A percentile compares a stretch with the other conserved stretches of the same genome.
phyloP scores from a whole-genome alignment of 2,888 invertebrate species.

The Agonopterix alstromeriana region DNA sequence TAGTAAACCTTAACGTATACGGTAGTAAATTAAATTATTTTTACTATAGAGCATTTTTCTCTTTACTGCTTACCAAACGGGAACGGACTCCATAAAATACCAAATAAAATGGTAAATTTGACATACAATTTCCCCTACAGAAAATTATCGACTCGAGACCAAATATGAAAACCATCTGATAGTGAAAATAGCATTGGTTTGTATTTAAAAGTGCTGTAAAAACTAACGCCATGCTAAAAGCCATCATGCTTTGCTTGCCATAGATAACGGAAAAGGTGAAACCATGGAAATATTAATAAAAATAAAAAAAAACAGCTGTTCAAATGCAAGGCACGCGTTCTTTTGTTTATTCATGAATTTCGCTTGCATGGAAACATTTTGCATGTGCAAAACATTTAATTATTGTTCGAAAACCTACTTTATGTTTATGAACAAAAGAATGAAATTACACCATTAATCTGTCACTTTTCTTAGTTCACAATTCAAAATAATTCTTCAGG shows the following conservation, averaged over 20 bases:
- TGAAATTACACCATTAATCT: no score
- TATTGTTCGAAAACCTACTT: no score
- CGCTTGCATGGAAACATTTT: no score
- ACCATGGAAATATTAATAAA: constrained; percentile 17
- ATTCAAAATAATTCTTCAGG: no score
- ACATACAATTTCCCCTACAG: constrained; percentile 76
- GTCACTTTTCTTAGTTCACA: no score
- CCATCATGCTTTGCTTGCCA: constrained; percentile 53
- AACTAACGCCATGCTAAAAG: constrained; percentile 39
- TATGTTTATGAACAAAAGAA: no score
- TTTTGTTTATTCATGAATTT: background rate
- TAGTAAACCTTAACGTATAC: no score
- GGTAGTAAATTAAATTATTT: constrained; percentile 18
- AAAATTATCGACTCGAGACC: constrained; percentile 98
- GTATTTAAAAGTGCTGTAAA: constrained; percentile 63
- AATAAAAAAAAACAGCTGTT: background rate
- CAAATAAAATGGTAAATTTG: constrained; percentile 34
- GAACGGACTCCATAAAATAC: constrained; percentile 50
- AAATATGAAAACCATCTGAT: constrained; percentile 98
- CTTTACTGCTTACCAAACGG: constrained; percentile 71
- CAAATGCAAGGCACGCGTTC: background rate
- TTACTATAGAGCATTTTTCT: constrained; percentile 69
- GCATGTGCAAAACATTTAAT: no score
- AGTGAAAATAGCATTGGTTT: constrained; percentile 96
- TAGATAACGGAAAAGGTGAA: constrained; percentile 32